A percentile compares a stretch with the other conserved stretches of the same genome.
Evolutionary conservation across 2,113 vertebrate species (phyloP).

Genomic region (Otolemur garnettii): DNA sequence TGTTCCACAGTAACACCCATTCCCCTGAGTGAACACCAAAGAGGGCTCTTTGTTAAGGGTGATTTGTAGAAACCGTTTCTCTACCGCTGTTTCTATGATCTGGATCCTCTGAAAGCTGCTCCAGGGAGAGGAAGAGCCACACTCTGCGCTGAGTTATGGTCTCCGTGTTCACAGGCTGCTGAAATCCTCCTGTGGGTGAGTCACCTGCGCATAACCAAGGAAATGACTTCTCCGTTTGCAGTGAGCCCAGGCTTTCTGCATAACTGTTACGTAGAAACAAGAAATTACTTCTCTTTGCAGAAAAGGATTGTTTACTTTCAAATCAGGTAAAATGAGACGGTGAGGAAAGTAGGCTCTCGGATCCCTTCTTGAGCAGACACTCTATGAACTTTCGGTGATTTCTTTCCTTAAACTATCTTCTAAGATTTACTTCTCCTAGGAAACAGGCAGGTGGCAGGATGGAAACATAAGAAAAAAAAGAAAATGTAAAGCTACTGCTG

Average conservation of each 20-base stretch:
- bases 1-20: neutral
- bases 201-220: neutral
- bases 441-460: neutral
- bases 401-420: neutral
- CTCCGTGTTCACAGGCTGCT: neutral
- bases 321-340: neutral
- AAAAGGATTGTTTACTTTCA: constrained; percentile 36
- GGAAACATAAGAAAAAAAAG: neutral
- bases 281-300: neutral
- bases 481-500: neutral
- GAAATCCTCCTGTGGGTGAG: neutral
- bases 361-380: neutral
- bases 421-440: neutral
- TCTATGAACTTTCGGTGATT: neutral
- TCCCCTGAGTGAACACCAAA: constrained; percentile 11
- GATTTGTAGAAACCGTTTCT: neutral
- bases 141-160: neutral
- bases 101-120: neutral
- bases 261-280: neutral
- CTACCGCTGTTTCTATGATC: neutral
- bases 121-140: neutral
- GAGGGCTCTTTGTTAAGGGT: neutral
- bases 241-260: neutral
- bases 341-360: neutral
- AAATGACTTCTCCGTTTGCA: neutral